These are phyloP conservation scores for Gallinago nigripennis DNA, from an alignment of 2,797 vertebrate genomes.

Conservation along the genomic window DNA sequence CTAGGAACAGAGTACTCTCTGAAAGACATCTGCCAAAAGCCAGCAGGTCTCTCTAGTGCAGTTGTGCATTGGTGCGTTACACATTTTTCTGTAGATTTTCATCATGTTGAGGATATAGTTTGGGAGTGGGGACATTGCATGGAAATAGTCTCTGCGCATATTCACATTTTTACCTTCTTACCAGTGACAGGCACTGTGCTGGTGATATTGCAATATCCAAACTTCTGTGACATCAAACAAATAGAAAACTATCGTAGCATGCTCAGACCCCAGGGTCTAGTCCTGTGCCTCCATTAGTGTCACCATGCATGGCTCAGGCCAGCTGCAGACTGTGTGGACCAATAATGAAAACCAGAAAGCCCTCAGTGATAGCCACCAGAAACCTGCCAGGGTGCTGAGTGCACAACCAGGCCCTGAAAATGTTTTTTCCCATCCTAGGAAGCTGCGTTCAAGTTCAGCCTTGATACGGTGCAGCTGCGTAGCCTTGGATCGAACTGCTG, in stretches of 20 bases:
- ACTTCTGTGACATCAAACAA: background rate
- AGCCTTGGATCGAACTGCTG: background rate
- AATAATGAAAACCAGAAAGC: background rate
- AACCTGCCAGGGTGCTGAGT: background rate
- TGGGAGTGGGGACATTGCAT: background rate
- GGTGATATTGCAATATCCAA: background rate
- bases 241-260: background rate
- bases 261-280: background rate
- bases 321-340: background rate
- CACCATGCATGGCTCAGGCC: background rate
- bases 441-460: background rate
- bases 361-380: background rate
- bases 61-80: background rate
- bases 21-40: background rate
- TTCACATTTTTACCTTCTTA: background rate
- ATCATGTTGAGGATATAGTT: background rate
- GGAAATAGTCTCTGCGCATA: background rate
- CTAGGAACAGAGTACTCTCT: background rate
- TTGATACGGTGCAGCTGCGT: background rate
- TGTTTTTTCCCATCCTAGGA: background rate
- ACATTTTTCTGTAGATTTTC: background rate
- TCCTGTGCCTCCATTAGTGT: fast-evolving
- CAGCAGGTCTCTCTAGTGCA: background rate
- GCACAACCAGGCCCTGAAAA: fast-evolving
- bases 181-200: background rate